Percentiles rank a stretch among this genome's conserved stretches.
Conservation (phyloP, 2,113 vertebrate species). For the Nycticryphes semicollaris region DNA sequence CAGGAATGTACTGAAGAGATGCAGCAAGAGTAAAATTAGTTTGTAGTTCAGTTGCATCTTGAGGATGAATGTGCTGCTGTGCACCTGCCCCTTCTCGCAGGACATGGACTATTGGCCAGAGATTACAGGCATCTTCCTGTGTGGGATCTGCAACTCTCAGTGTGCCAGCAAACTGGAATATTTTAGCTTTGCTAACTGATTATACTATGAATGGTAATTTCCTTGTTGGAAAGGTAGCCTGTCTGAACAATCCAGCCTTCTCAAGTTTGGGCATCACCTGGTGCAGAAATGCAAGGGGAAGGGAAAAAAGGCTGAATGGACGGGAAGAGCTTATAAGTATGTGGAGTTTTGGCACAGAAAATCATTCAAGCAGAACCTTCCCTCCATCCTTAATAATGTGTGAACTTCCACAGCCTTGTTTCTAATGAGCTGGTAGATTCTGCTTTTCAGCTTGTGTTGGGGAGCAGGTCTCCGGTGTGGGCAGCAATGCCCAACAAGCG, state of each 20-base stretch:
- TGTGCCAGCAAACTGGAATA: not conserved
- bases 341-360: not conserved
- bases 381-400: not conserved
- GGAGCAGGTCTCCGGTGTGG: accelerated
- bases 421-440: not conserved
- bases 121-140: not conserved
- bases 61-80: not conserved
- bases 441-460: not conserved
- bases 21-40: not conserved
- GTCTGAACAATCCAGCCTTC: not conserved
- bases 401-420: not conserved
- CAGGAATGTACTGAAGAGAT: not conserved
- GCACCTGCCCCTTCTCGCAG: not conserved
- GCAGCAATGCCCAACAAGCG: not conserved
- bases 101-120: not conserved
- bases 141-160: not conserved
- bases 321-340: not conserved
- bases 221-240: not conserved
- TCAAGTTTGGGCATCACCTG: not conserved
- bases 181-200: not conserved
- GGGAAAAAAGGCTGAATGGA: not conserved
- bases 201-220: not conserved
- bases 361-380: not conserved
- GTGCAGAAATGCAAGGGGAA: not conserved
- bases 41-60: not conserved